Evolutionary conservation across 2,113 vertebrate species (phyloP), one percentile per base, ranked within the genome.

Genomic region (Dascyllus trimaculatus): DNA sequence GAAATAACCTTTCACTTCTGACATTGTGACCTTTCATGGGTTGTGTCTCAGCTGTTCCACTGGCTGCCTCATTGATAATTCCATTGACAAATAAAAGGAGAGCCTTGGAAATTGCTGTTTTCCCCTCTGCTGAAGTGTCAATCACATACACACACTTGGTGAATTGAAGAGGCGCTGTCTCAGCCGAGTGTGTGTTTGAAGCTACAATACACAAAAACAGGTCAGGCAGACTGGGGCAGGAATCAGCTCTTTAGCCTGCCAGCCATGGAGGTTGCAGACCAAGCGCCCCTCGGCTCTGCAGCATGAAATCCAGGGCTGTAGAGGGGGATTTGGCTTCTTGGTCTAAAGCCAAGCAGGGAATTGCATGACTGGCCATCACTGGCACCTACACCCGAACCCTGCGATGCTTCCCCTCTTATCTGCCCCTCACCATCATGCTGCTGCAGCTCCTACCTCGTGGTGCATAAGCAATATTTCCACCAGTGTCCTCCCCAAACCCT

Each of bases 391-490:
- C 80, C 85, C 74, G 3, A 71, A 67, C 81, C 62, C 58, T 15
- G 73, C 24, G 21, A 73, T 65, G 61, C 75, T 78, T 59, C 62
- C 95, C 90, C 88, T 95, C 96, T 97, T 97, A 98, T 98, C 97
- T 95, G 92, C 92, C 94, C 94, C 93, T 96, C 95, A 93, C 93
- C 96, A 96, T 96, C 91, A 75, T 94, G 93, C 96, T 92, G 94
- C 80, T 71, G 71, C 85, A 82, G 80, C 84, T 79, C 93, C 91
- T 89, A 96, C 95, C 95, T 96, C 94, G 91, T 96, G 95, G 96
- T 96, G 96, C 96, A 97, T 98, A 97, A 96, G 96, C 96, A 98
- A 97, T 97, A 97, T 97, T 97, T 96, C 96, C 94, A 95, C 96
- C 94, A 94, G 38, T 73, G 48, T 90, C 88, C 87, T 89, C 85